Conservation (phyloP, 2,113 vertebrate genomes). For the Pipra filicauda region DNA sequence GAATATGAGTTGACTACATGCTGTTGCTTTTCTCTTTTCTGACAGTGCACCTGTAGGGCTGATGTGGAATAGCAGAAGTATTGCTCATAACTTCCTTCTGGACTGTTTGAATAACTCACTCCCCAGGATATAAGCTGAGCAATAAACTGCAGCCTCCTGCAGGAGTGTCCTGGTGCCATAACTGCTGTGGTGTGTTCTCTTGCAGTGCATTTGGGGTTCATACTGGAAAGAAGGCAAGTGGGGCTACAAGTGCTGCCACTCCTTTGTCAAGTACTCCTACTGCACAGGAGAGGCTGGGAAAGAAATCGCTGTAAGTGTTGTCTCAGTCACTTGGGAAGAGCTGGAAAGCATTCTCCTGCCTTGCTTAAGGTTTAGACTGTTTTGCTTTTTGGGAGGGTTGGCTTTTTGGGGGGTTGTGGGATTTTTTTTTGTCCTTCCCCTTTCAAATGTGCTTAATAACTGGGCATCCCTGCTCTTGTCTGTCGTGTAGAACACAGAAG, state of each 20-base stretch:
- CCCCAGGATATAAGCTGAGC: neutral
- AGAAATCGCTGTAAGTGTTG: conserved; percentile 77
- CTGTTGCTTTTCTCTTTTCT: neutral
- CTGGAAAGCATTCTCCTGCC: neutral
- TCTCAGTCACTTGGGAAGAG: neutral
- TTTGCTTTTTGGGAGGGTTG: neutral
- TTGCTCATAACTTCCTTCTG: neutral
- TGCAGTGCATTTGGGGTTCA: conserved; percentile 95
- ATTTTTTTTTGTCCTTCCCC: neutral
- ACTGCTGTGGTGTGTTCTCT: neutral
- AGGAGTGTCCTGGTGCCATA: neutral
- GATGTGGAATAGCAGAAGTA: neutral
- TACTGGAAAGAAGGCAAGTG: conserved; percentile 94
- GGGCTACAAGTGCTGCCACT: conserved; percentile 96
- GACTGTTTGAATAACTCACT: neutral
- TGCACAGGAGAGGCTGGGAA: conserved; percentile 93
- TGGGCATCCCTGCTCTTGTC: neutral
- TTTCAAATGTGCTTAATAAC: neutral
- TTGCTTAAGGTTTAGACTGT: neutral
- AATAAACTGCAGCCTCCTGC: neutral
- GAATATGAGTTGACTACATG: neutral
- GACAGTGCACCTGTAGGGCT: neutral
- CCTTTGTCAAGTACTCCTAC: conserved; percentile 95
- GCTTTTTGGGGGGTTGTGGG: neutral
- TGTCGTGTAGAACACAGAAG: conserved; percentile 63